These are phyloP conservation scores for Hyposoter didymator DNA, from an alignment of 2,888 invertebrate genomes.

Conservation along the genomic window DNA sequence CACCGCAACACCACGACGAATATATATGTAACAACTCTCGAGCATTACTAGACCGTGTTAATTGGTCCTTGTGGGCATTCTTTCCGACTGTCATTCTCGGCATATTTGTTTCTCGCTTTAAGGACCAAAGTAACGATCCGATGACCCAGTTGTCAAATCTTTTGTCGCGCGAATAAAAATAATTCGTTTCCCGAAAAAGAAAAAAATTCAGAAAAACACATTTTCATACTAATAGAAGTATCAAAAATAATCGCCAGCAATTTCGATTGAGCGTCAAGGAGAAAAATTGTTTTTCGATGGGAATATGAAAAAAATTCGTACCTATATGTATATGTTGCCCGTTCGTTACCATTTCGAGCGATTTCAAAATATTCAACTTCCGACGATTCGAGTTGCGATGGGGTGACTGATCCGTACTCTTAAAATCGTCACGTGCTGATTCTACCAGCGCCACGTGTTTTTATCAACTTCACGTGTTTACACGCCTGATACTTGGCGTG, in stretches of 20 bases:
- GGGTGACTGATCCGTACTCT: too few species aligned
- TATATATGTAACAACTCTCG: constrained; percentile 27
- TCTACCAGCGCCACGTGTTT: neutral
- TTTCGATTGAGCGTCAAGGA: neutral
- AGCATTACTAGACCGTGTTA: constrained; percentile 43
- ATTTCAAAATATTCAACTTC: too few species aligned
- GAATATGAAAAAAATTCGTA: neutral
- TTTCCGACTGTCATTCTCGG: constrained; percentile 26
- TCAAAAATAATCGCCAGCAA: neutral
- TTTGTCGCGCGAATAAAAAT: neutral
- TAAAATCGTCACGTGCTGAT: neutral
- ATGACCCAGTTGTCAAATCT: constrained; percentile 36
- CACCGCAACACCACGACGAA: constrained; percentile 26
- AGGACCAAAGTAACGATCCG: constrained; percentile 23
- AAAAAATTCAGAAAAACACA: neutral
- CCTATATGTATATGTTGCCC: too few species aligned
- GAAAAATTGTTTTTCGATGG: neutral
- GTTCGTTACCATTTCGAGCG: too few species aligned
- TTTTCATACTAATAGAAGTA: neutral
- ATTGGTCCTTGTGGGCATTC: constrained; percentile 57
- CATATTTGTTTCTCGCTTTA: constrained; percentile 4
- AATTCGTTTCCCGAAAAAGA: constrained; percentile 5
- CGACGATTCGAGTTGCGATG: too few species aligned
- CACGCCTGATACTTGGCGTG: neutral
- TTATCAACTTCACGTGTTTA: neutral